Conservation (phyloP, 2,797 vertebrate species). For the Tokudaia muenninki region DNA sequence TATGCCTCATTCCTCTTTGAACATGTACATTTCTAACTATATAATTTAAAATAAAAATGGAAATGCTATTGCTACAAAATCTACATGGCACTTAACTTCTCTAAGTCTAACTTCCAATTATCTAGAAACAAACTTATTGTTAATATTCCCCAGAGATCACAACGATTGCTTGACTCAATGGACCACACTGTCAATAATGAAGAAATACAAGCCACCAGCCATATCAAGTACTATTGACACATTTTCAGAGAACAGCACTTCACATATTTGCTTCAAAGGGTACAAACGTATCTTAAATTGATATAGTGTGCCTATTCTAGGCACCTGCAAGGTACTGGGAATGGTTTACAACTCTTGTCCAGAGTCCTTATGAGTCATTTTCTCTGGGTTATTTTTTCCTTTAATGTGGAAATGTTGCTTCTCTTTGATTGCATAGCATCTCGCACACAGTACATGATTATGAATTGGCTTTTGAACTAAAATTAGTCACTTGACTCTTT, state of each 20-base stretch:
- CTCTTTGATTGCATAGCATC: slow-evolving; percentile 20
- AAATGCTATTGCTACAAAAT: background rate
- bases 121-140: too few relatives aligned
- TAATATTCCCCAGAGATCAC: background rate
- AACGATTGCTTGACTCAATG: background rate
- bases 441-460: background rate
- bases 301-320: background rate
- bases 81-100: background rate
- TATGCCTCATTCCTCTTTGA: background rate
- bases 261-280: background rate
- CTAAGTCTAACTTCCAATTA: background rate
- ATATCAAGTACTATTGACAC: background rate
- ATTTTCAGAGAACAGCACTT: background rate
- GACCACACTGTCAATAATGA: background rate
- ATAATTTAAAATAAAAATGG: slow-evolving; percentile 49
- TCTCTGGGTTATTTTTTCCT: background rate
- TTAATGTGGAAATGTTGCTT: slow-evolving; percentile 17
- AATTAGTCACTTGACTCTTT: slow-evolving; percentile 8
- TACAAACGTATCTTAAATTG: background rate
- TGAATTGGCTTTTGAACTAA: slow-evolving; percentile 19
- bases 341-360: background rate
- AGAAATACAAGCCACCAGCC: background rate
- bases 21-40: background rate
- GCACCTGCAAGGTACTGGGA: background rate
- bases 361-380: background rate